A percentile compares a stretch with the other conserved stretches of the same genome.
These are phyloP conservation scores for Diplodus sargus DNA, from an alignment of 2,797 vertebrate genomes.

Conservation along the genomic window DNA sequence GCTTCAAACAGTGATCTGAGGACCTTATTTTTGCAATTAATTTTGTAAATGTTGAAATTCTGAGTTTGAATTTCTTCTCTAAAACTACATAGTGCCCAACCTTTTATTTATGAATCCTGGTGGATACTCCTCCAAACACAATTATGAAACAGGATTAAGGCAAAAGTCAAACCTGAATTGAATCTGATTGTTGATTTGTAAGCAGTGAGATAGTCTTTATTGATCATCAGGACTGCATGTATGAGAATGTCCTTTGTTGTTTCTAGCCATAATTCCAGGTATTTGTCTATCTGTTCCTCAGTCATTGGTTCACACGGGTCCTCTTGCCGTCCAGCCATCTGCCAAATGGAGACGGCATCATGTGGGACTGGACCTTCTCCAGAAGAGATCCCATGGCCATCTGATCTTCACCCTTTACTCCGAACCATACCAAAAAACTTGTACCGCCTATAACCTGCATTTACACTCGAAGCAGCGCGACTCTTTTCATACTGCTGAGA, in stretches of 20 bases:
- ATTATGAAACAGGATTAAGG: too few relatives aligned
- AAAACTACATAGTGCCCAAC: too few relatives aligned
- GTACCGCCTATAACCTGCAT: not conserved
- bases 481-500: not conserved
- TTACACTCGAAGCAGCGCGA: not conserved
- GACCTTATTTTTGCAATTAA: too few relatives aligned
- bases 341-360: slow-evolving; percentile 89
- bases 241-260: not conserved
- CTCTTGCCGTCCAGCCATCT: slow-evolving; percentile 92
- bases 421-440: not conserved
- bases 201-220: too few relatives aligned
- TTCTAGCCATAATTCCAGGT: not conserved
- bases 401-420: slow-evolving; percentile 72
- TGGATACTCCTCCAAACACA: too few relatives aligned
- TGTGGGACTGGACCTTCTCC: slow-evolving; percentile 87
- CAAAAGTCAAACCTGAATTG: too few relatives aligned
- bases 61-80: too few relatives aligned
- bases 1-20: too few relatives aligned
- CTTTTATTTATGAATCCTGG: too few relatives aligned
- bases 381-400: slow-evolving; percentile 87
- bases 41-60: too few relatives aligned
- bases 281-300: slow-evolving; percentile 66
- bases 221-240: too few relatives aligned
- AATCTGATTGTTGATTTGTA: too few relatives aligned
- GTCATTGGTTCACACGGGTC: slow-evolving; percentile 95